Evolutionary conservation across 2,113 vertebrate genomes (phyloP).

Genomic region (Pollachius pollachius): DNA sequence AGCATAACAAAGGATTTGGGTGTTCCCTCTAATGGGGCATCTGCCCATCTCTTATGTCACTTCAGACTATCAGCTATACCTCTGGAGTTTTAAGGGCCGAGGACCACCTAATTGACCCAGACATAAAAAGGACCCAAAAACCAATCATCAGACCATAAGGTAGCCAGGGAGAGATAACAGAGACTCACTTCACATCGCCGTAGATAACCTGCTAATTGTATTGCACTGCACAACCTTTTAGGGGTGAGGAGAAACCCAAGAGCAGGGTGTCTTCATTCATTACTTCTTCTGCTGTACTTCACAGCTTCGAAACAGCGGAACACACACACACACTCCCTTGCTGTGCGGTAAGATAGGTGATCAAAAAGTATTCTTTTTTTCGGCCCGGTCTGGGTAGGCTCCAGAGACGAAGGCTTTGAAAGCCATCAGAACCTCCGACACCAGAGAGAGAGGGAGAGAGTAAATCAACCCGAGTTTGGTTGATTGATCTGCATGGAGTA

Average conservation of each 20-base stretch:
- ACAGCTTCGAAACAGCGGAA: too few species aligned
- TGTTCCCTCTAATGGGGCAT: conserved; percentile 59
- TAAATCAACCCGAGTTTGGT: not conserved
- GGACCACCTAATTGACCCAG: not conserved
- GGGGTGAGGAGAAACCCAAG: not conserved
- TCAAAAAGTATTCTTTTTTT: too few species aligned
- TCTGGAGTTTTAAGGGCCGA: not conserved
- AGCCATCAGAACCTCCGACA: not conserved
- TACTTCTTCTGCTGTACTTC: not conserved
- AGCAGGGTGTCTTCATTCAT: not conserved
- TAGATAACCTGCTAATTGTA: conserved; percentile 70
- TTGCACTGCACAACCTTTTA: conserved; percentile 53
- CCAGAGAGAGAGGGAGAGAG: conserved; percentile 23
- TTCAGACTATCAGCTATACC: conserved; percentile 5
- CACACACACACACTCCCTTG: too few species aligned
- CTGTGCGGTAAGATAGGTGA: too few species aligned
- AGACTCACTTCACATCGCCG: conserved; percentile 53
- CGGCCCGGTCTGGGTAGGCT: too few species aligned
- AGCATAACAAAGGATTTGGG: conserved; percentile 59
- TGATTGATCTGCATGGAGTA: conserved; percentile 51
- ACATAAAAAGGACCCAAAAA: not conserved
- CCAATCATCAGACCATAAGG: not conserved
- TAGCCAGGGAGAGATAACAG: conserved; percentile 42
- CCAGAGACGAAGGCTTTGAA: not conserved
- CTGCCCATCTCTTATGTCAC: conserved; percentile 51